A percentile compares a stretch with the other conserved stretches of the same genome.
Conservation (phyloP, 2,888 invertebrate species). For the Drosophila borealis region DNA sequence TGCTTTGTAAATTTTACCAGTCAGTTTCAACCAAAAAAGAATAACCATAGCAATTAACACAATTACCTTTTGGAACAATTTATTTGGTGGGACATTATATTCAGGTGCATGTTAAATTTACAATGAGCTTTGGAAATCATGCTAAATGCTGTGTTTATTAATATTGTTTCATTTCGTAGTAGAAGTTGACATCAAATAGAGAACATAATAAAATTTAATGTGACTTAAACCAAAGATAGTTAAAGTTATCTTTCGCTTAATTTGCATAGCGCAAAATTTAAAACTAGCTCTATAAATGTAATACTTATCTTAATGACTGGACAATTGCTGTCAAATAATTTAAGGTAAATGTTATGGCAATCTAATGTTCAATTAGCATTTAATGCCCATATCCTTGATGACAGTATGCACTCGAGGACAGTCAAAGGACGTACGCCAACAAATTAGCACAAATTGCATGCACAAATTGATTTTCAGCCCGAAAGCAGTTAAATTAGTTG, state of each 20-base stretch:
- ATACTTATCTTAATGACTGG: neutral
- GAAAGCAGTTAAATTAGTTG: neutral
- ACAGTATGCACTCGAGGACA: neutral
- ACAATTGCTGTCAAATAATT: constrained; percentile 1
- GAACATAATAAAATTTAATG: too few species aligned
- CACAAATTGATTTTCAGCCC: constrained; percentile 29
- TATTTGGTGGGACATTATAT: neutral
- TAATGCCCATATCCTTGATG: constrained; percentile 18
- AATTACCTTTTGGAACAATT: too few species aligned
- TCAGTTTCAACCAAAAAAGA: neutral
- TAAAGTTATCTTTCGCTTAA: too few species aligned
- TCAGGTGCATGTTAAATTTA: neutral
- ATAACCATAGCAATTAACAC: neutral
- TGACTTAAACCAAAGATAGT: too few species aligned
- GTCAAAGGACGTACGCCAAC: constrained; percentile 8
- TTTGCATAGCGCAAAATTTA: neutral
- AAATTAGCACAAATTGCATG: constrained; percentile 36
- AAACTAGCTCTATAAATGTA: constrained; percentile 1
- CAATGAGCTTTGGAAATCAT: neutral
- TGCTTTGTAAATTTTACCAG: neutral
- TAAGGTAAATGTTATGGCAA: neutral
- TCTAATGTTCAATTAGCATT: constrained; percentile 7
- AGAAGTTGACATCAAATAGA: too few species aligned
- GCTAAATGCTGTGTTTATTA: neutral
- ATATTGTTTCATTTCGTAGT: neutral